Conservation (phyloP, 2,113 vertebrate species). For the Phylloscopus trochilus region DNA sequence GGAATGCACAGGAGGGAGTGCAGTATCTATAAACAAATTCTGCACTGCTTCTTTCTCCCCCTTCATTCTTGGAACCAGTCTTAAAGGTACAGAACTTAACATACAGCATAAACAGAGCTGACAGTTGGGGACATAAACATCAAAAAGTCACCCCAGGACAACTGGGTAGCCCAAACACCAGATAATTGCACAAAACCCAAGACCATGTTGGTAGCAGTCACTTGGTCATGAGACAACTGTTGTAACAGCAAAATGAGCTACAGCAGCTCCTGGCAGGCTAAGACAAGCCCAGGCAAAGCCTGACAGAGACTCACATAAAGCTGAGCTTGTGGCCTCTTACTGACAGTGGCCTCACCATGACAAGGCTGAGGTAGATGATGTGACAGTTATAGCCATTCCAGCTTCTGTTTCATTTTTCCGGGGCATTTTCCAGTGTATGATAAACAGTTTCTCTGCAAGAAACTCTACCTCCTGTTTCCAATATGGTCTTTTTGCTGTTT, state of each 20-base stretch:
- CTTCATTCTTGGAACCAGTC: too few relatives aligned
- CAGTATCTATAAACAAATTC: too few relatives aligned
- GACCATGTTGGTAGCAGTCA: neutral
- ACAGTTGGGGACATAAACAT: too few relatives aligned
- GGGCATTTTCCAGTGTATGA: neutral
- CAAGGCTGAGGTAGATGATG: neutral
- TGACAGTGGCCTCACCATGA: neutral
- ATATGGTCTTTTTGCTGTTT: neutral
- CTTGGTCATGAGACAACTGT: neutral
- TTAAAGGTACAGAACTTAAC: too few relatives aligned
- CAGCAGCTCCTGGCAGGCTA: neutral
- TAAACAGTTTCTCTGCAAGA: neutral
- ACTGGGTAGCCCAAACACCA: neutral
- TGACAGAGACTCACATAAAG: accelerated
- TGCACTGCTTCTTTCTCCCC: too few relatives aligned
- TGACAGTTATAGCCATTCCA: neutral
- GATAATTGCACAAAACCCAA: neutral
- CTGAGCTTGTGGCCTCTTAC: neutral
- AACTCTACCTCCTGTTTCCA: neutral
- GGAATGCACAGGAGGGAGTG: too few relatives aligned
- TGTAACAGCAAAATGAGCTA: accelerated
- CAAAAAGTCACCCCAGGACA: too few relatives aligned
- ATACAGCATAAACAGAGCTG: too few relatives aligned
- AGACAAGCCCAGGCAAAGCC: neutral
- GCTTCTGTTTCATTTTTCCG: neutral